phyloP scores from a whole-genome alignment of 2,113 vertebrate species.

The Amia ocellicauda region DNA sequence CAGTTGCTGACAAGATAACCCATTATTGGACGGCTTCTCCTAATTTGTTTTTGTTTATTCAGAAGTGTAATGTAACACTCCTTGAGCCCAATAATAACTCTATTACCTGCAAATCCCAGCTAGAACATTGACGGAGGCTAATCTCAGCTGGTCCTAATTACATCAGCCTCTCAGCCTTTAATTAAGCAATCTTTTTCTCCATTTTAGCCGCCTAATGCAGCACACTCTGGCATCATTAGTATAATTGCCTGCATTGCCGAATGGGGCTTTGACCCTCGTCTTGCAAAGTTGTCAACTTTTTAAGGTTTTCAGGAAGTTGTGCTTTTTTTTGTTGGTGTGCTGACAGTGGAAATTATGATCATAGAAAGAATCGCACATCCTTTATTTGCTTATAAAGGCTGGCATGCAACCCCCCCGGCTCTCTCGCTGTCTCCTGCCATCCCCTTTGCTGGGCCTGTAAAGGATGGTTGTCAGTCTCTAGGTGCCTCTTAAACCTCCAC shows the following conservation, averaged over 20 bases:
- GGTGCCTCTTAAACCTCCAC: too few relatives aligned
- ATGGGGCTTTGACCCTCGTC: constrained; percentile 43
- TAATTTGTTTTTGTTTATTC: constrained; percentile 81
- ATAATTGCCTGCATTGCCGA: constrained; percentile 48
- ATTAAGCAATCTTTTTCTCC: constrained; percentile 72
- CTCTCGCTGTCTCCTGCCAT: too few relatives aligned
- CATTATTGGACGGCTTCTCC: constrained; percentile 62
- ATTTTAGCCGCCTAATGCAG: constrained; percentile 63
- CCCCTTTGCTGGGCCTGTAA: too few relatives aligned
- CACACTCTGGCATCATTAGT: constrained; percentile 52
- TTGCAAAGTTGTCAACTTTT: constrained; percentile 32
- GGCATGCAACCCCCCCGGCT: too few relatives aligned
- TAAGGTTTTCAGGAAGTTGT: too few relatives aligned
- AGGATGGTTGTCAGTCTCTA: too few relatives aligned
- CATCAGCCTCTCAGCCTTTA: constrained; percentile 66
- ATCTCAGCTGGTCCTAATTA: constrained; percentile 73
- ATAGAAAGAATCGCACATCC: too few relatives aligned
- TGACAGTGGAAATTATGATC: too few relatives aligned
- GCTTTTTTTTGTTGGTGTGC: too few relatives aligned
- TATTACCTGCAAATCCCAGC: constrained; percentile 62
- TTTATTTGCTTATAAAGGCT: too few relatives aligned
- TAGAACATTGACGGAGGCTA: constrained; percentile 55
- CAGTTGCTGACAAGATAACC: constrained; percentile 65
- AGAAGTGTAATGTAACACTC: constrained; percentile 69
- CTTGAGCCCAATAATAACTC: constrained; percentile 64